A percentile compares a stretch with the other conserved stretches of the same genome.
These are phyloP conservation scores for Globodera rostochiensis DNA, from an alignment of 1,140 invertebrate species.

Conservation along the genomic window DNA sequence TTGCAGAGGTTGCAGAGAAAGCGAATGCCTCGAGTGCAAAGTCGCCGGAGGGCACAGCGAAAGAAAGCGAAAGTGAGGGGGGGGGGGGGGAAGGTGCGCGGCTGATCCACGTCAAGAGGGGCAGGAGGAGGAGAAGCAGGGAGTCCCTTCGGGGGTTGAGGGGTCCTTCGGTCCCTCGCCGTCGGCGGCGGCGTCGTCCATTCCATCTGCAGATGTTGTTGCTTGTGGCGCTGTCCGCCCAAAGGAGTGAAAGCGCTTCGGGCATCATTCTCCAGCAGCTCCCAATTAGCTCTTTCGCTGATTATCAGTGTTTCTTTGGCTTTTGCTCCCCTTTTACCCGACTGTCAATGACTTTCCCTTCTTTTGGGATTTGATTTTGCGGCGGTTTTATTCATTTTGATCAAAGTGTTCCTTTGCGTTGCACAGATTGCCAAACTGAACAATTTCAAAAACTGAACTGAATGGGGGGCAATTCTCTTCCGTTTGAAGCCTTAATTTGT, in stretches of 20 bases:
- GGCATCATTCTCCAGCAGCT: not conserved
- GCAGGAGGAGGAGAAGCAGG: not conserved
- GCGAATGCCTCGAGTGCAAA: not conserved
- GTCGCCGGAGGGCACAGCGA: not conserved
- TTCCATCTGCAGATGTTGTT: not conserved
- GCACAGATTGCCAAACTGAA: no score
- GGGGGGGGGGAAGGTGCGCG: conserved; percentile 2
- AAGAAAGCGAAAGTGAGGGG: conserved; percentile 2
- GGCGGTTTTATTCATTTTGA: no score
- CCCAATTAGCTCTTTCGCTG: not conserved
- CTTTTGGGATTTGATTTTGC: not conserved
- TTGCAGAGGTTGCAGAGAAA: not conserved
- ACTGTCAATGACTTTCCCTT: not conserved
- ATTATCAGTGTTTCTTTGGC: not conserved
- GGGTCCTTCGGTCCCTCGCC: not conserved
- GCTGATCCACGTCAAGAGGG: conserved; percentile 15
- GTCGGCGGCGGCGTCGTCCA: not conserved
- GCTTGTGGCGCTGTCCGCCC: not conserved
- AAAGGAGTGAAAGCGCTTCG: not conserved
- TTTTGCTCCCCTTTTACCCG: not conserved
- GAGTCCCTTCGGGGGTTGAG: not conserved
- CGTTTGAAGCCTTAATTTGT: not conserved
- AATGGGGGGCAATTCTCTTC: not conserved
- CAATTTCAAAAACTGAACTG: not conserved
- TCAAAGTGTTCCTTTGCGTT: no score